A percentile compares a stretch with the other conserved stretches of the same genome.
phyloP scores from a whole-genome alignment of 92 coral and sea anemone genomes.

The Metridium senile region DNA sequence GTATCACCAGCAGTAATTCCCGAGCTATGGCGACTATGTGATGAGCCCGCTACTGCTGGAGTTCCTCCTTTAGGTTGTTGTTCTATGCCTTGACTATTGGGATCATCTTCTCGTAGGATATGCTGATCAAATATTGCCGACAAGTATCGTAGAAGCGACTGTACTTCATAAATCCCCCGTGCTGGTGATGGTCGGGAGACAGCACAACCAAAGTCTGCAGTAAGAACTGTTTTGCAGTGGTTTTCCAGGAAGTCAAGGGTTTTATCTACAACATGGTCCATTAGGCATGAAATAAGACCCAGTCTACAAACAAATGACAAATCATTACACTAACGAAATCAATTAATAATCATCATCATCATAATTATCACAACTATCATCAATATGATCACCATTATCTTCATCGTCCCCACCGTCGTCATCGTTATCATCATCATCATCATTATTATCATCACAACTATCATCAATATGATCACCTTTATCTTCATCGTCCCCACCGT shows the following conservation, averaged over 20 bases:
- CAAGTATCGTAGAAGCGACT: constrained; percentile 75
- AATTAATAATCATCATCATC: too few relatives aligned
- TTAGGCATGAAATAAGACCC: constrained; percentile 83
- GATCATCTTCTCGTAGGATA: constrained; percentile 91
- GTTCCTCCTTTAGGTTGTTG: constrained; percentile 57
- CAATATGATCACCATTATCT: too few relatives aligned
- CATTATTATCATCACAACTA: too few relatives aligned
- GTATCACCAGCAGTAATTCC: constrained; percentile 92
- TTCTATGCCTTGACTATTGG: constrained; percentile 45
- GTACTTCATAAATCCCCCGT: constrained; percentile 82
- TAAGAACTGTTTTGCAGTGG: constrained; percentile 69
- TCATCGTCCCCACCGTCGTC: too few relatives aligned
- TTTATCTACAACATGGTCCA: constrained; percentile 89
- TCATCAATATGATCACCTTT: too few relatives aligned
- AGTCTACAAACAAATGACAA: constrained; percentile 37
- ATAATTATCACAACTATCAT: too few relatives aligned
- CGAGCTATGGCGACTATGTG: constrained; percentile 83
- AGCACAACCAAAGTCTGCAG: constrained; percentile 57
- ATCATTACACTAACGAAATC: not conserved
- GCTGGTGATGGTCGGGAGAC: constrained; percentile 62
- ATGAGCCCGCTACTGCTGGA: constrained; percentile 56
- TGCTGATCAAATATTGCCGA: constrained; percentile 91
- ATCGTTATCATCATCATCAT: too few relatives aligned
- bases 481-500: too few relatives aligned
- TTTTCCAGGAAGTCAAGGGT: constrained; percentile 70